Base-by-base conservation (phyloP, 2,113 vertebrate genomes). In the Amphiprion percula region DNA sequence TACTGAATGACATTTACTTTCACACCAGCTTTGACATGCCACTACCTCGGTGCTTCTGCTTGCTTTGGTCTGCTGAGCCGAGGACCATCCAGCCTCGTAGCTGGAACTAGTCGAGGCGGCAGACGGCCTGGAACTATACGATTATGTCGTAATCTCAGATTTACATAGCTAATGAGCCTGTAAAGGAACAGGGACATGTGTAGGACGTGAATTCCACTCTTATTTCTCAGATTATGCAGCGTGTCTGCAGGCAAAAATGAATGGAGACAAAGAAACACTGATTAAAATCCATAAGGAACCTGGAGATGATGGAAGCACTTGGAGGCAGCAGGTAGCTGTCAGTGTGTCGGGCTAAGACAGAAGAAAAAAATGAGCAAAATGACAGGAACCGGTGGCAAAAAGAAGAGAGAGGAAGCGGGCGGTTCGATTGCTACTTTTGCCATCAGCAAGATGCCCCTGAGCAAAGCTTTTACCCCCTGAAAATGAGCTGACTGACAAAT, bases 131-230 rank as follows among this genome's bases (percentile, higher is more conserved):
- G 69, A 74, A 77, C 82, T 11, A 84, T 46, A 59, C 2, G 59
- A 86, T 84, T 66, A 79, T 84, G 68, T 72, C 61, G 71, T 80
- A 85, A 89, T 80, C 77, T 78, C 72, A 83, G 77, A 90, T 87
- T 90, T 87, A 77, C 84, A 88, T 74, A 47, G 62, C 63, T 79
- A 85, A 89, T 86, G 84, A 68, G 77, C 65, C 76, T 80, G 68
- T 71, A 67, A 81, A 81, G 28, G 24, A 79, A 69, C 19, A 5
- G 64, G 39, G 47, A 83, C 81, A 85, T 80, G 81, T 87, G 78
- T 66, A 66, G 64, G 69, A 64, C 70, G 61, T 82, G 80, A 85
- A 85, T 68, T 81, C 58, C 62, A 3, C 68, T 75, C 30, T 79
- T 12, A 17, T 73, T 77, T 68, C 60, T 23, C 53, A 66, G 47